phyloP scores from a whole-genome alignment of 2,888 invertebrate genomes.

The Phyto melanocephala region DNA sequence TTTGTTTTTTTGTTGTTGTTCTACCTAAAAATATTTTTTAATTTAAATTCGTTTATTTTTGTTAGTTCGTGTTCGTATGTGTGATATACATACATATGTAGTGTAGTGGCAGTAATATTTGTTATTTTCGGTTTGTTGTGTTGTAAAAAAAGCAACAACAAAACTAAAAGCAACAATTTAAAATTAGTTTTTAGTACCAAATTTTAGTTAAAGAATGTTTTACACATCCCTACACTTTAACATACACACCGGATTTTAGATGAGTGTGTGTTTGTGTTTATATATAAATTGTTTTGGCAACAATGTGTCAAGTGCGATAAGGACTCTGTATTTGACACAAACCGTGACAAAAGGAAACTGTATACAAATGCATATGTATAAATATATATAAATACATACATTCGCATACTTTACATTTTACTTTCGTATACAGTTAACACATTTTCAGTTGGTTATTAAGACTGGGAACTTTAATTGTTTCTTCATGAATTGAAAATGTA shows the following conservation, averaged over 20 bases:
- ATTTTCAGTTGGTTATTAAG: too few species aligned
- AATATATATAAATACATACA: too few species aligned
- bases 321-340: conserved; percentile 26
- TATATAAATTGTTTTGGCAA: background rate
- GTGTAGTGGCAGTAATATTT: background rate
- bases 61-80: background rate
- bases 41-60: background rate
- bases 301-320: conserved; percentile 29
- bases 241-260: background rate
- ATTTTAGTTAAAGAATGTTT: background rate
- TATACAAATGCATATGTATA: background rate
- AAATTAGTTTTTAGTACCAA: background rate
- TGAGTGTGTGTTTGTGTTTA: background rate
- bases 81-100: too few species aligned
- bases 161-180: background rate
- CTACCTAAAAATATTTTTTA: background rate
- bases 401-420: background rate
- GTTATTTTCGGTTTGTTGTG: background rate
- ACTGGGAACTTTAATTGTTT: too few species aligned
- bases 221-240: background rate
- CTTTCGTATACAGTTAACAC: too few species aligned
- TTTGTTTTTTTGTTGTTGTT: background rate
- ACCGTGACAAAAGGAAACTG: conserved; percentile 26
- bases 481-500: too few species aligned
- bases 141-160: background rate